Base-by-base conservation (phyloP, 2,888 invertebrate genomes). In the Torymus auratus region DNA sequence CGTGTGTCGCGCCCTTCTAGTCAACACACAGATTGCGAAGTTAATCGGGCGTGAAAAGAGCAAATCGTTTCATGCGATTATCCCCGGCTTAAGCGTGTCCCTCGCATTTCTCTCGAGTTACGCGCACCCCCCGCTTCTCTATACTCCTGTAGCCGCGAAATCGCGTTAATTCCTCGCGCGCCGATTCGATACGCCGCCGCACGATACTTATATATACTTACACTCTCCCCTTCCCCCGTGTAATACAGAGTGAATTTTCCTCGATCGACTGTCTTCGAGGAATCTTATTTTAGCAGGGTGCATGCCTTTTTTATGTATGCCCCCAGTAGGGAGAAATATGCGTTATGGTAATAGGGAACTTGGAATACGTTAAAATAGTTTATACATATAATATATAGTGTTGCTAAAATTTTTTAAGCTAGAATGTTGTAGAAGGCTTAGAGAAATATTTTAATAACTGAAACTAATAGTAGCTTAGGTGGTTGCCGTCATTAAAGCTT, bases 21-120 rank as follows among this genome's bases (percentile, higher is more conserved):
- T 73, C 65, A 13, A 75, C 81, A 82, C 83, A 81, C 83, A 84
- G 88, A 89, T 89, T 87, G 89, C 87, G 77, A 83, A 84, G 83
- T 79, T 88, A 90, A 91, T 91, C 91, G 89, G 88, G 86, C 88
- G 88, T 89, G 88, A 91, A 89, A 87, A 88, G 87, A 88, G 87
- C 87, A 88, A 90, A 91, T 90, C 88, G 89, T 88, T 89, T 88
- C 85, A 84, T 84, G 86, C 88, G 88, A 89, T 89, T 89, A 89
- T 88, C 86, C 86, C n/a, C 80, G 85, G 85, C 85, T 85, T 84
- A 85, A 85, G 61, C 85, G 86, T 86, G 84, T 84, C 85, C 81
- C 82, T 78, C 79, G 73, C 80, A 20, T 52, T 52, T 81, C 71
- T 58, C 58, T 52, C 62, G 10, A 17, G n/a, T 20, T 50, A 41